These are phyloP conservation scores for Luffia ferchaultella DNA, from an alignment of 2,888 invertebrate genomes.

Conservation along the genomic window DNA sequence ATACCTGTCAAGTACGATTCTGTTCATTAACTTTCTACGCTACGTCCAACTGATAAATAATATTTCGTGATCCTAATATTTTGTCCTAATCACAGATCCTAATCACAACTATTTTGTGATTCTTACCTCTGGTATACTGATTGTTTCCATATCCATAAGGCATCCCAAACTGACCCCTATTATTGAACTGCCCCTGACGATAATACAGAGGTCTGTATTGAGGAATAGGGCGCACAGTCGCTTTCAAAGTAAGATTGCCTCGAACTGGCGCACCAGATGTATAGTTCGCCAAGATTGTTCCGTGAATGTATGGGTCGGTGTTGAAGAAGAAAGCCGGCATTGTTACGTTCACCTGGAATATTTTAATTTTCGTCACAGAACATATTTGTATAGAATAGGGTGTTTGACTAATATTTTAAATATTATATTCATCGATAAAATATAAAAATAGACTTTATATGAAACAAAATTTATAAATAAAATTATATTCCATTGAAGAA, in stretches of 20 bases:
- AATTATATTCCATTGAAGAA: too few species aligned
- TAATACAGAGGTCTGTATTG: constrained; percentile 58
- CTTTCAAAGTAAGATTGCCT: constrained; percentile 88
- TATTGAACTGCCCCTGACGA: constrained; percentile 56
- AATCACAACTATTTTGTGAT: too few species aligned
- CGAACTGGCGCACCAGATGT: constrained; percentile 91
- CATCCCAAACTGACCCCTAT: constrained; percentile 45
- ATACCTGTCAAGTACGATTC: too few species aligned
- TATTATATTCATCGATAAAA: too few species aligned
- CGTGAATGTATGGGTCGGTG: constrained; percentile 83
- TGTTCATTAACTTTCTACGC: too few species aligned
- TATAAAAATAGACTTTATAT: too few species aligned
- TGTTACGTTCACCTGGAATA: constrained; percentile 83
- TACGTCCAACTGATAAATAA: too few species aligned
- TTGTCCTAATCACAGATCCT: too few species aligned
- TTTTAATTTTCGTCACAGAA: neutral
- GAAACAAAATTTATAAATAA: too few species aligned
- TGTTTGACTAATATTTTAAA: too few species aligned
- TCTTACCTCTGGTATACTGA: constrained; percentile 46
- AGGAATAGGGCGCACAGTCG: constrained; percentile 76
- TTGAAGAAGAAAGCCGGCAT: constrained; percentile 95
- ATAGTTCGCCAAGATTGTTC: constrained; percentile 92
- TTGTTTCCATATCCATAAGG: constrained; percentile 24
- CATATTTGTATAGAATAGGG: neutral
- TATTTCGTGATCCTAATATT: too few species aligned